phyloP scores from a whole-genome alignment of 2,113 vertebrate genomes.

The Etheostoma cragini region DNA sequence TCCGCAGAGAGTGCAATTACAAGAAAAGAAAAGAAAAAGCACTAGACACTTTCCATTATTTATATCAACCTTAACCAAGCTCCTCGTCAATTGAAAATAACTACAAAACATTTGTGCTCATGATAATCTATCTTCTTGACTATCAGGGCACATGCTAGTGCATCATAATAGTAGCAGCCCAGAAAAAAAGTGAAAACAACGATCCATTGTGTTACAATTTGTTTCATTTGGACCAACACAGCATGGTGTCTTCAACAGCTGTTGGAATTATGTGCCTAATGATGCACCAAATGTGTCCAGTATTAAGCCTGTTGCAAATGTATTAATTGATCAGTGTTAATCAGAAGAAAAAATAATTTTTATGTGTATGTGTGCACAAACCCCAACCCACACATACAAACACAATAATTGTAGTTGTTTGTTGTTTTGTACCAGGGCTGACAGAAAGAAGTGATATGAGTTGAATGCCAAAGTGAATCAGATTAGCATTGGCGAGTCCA shows the following conservation, averaged over 20 bases:
- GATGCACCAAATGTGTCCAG: constrained; percentile 48
- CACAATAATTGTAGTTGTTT: background rate
- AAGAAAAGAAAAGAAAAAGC: too few relatives aligned
- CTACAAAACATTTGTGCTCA: constrained; percentile 11
- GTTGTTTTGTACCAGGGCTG: background rate
- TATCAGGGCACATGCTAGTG: background rate
- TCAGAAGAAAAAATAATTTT: constrained; percentile 35
- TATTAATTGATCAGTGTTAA: constrained; percentile 55
- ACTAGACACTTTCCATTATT: constrained; percentile 13
- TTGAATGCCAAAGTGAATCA: constrained; percentile 52
- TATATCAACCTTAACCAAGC: constrained; percentile 7
- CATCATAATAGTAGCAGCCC: background rate
- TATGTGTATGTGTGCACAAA: background rate
- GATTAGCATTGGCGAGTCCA: constrained; percentile 52
- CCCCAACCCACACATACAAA: background rate
- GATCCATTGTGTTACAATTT: background rate
- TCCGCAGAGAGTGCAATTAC: background rate
- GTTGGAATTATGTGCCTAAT: constrained; percentile 49
- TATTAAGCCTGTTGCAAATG: constrained; percentile 41
- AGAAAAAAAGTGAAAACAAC: background rate
- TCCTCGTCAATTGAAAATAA: constrained; percentile 27
- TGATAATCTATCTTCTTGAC: constrained; percentile 9
- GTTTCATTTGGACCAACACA: constrained; percentile 5
- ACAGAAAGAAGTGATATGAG: constrained; percentile 51
- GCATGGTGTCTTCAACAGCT: constrained; percentile 39